These are phyloP conservation scores for Semotilus atromaculatus DNA, from an alignment of 2,797 vertebrate species.

Conservation along the genomic window DNA sequence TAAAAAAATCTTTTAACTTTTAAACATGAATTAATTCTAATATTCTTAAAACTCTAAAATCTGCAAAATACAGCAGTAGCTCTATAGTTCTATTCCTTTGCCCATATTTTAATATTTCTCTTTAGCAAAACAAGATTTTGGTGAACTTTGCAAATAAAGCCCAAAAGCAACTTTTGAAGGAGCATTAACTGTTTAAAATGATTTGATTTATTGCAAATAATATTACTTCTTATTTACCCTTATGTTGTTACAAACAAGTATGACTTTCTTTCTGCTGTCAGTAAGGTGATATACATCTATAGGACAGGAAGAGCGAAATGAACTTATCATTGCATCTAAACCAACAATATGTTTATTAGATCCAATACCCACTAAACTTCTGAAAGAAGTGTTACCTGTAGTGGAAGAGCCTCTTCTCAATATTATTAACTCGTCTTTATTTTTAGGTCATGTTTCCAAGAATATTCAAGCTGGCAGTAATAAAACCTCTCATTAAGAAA, in stretches of 20 bases:
- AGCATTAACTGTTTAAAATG: not conserved
- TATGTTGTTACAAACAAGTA: not conserved
- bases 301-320: too few relatives aligned
- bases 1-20: not conserved
- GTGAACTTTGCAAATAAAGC: not conserved
- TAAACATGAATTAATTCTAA: not conserved
- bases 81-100: not conserved
- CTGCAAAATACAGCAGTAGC: not conserved
- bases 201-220: not conserved
- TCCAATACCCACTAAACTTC: too few relatives aligned
- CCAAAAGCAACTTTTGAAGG: not conserved
- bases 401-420: too few relatives aligned
- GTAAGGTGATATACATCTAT: not conserved
- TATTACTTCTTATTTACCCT: not conserved
- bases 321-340: too few relatives aligned
- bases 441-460: too few relatives aligned
- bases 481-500: too few relatives aligned
- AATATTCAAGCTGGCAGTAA: too few relatives aligned
- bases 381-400: too few relatives aligned
- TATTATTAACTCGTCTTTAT: too few relatives aligned
- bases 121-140: not conserved
- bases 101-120: not conserved
- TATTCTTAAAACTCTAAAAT: not conserved
- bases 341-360: too few relatives aligned
- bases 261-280: not conserved